These are phyloP conservation scores for Cathartes aura DNA, from an alignment of 2,113 vertebrate species.

Conservation along the genomic window DNA sequence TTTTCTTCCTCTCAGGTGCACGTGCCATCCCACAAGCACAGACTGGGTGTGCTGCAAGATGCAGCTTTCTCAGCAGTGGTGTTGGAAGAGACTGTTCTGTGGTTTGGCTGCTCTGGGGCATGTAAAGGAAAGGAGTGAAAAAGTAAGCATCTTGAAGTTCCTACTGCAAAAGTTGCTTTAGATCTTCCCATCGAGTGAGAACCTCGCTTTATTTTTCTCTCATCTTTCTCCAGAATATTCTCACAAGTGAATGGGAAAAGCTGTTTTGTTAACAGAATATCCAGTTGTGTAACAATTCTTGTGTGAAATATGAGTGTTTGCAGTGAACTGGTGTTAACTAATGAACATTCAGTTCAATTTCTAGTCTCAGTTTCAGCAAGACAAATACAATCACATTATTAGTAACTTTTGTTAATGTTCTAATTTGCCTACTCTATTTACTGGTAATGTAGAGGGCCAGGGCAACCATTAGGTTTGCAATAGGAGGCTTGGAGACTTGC, in stretches of 20 bases:
- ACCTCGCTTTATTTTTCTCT: background rate
- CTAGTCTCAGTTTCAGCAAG: background rate
- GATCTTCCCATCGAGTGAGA: background rate
- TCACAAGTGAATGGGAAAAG: conserved; percentile 11
- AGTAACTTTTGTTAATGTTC: background rate
- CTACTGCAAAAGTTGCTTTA: background rate
- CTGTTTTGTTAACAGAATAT: background rate
- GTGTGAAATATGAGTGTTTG: conserved; percentile 3
- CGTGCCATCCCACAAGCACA: background rate
- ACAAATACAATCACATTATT: background rate
- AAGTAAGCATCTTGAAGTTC: background rate
- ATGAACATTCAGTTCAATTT: conserved; percentile 13
- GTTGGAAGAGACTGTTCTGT: background rate
- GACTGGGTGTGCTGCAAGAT: background rate
- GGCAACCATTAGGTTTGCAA: background rate
- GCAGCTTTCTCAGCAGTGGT: background rate
- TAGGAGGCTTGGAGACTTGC: background rate
- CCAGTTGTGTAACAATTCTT: background rate
- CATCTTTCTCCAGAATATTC: background rate
- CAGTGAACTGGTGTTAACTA: background rate
- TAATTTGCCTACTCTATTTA: background rate
- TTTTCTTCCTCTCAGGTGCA: background rate
- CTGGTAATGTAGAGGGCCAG: background rate
- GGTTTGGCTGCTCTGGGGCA: background rate
- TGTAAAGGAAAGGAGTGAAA: background rate